These are phyloP conservation scores for Tragulus kanchil DNA, from an alignment of 2,113 vertebrate genomes.

Conservation along the genomic window DNA sequence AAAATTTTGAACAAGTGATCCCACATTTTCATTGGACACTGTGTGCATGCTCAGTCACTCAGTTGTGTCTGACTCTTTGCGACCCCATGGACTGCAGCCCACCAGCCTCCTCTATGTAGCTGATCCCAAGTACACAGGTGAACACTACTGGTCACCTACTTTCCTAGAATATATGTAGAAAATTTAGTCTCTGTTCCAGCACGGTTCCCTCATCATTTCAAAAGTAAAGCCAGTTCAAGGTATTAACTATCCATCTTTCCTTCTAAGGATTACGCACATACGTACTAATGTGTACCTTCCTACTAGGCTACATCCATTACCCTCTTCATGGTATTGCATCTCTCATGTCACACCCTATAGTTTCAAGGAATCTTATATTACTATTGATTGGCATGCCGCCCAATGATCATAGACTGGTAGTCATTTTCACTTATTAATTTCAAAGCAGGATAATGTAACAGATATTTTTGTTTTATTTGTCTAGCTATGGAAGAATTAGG, in stretches of 20 bases:
- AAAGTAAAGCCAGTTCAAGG: not conserved
- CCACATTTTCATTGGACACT: not conserved
- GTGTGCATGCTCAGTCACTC: too few relatives aligned
- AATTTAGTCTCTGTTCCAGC: not conserved
- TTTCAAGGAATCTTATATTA: not conserved
- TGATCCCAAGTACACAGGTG: not conserved
- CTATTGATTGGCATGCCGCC: not conserved
- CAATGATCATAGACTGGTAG: not conserved
- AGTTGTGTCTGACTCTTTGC: too few relatives aligned
- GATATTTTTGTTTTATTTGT: not conserved
- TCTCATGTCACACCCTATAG: not conserved
- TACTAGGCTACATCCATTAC: not conserved
- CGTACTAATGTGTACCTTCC: not conserved
- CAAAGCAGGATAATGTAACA: not conserved
- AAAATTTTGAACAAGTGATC: not conserved
- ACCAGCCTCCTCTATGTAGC: not conserved
- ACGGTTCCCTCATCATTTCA: not conserved
- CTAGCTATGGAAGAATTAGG: not conserved
- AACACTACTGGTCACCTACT: not conserved
- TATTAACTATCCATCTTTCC: constrained; percentile 18
- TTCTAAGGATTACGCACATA: not conserved
- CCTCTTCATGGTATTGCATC: not conserved
- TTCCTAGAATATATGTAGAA: constrained; percentile 11
- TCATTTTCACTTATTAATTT: constrained; percentile 42
- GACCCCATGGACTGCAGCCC: too few relatives aligned